A percentile compares a stretch with the other conserved stretches of the same genome.
Evolutionary conservation across 2,797 vertebrate genomes (phyloP).

Genomic region (Lophotriccus pileatus): DNA sequence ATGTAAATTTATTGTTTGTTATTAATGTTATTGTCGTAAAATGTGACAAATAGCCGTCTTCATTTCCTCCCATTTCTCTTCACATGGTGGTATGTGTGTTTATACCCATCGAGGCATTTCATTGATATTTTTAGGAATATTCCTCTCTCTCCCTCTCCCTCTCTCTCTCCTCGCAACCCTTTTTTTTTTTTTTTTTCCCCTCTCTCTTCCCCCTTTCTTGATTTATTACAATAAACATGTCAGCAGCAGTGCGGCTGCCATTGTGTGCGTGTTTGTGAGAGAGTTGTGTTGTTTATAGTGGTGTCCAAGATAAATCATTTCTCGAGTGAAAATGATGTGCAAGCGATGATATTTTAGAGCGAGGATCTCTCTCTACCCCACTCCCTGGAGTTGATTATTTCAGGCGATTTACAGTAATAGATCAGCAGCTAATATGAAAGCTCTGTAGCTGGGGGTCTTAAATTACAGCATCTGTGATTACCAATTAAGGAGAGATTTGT

Average conservation of each 20-base stretch:
- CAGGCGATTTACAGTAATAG: constrained; percentile 79
- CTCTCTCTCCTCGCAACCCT: constrained; percentile 63
- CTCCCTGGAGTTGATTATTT: constrained; percentile 83
- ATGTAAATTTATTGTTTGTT: constrained; percentile 93
- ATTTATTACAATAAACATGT: constrained; percentile 97
- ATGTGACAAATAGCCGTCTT: constrained; percentile 90
- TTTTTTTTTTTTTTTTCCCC: constrained; percentile 72
- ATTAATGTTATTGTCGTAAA: constrained; percentile 94
- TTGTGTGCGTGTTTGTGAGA: constrained; percentile 90
- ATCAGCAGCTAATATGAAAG: constrained; percentile 85
- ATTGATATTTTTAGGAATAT: constrained; percentile 79
- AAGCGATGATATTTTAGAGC: constrained; percentile 82
- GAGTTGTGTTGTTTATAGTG: constrained; percentile 94
- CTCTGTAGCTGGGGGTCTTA: constrained; percentile 84
- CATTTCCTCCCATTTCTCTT: constrained; percentile 87
- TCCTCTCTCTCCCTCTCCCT: constrained; percentile 59
- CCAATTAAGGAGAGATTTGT: constrained; percentile 93
- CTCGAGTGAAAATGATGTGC: constrained; percentile 85
- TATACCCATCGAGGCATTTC: constrained; percentile 80
- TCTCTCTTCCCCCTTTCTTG: constrained; percentile 81
- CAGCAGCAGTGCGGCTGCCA: constrained; percentile 88
- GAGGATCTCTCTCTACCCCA: constrained; percentile 51
- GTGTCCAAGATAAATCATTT: constrained; percentile 92
- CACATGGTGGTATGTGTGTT: constrained; percentile 77
- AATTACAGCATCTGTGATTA: constrained; percentile 88